Percentiles rank a stretch among this genome's conserved stretches.
Evolutionary conservation across 2,113 vertebrate species (phyloP).

Genomic region (Mesoclemmys tuberculata): DNA sequence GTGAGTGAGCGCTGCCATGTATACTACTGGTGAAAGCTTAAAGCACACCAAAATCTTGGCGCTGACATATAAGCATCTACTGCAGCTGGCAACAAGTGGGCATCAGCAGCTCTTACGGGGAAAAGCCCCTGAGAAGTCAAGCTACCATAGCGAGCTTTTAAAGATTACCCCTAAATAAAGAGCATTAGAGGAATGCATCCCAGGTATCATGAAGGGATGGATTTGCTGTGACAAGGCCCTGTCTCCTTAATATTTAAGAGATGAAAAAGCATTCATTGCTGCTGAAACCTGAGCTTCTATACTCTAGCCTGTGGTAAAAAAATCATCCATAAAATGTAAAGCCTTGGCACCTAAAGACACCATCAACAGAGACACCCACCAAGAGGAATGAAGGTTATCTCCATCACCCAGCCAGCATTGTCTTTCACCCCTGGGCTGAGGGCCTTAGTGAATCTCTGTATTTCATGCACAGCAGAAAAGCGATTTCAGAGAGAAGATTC

Average conservation of each 20-base stretch:
- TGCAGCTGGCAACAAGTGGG: too few relatives aligned
- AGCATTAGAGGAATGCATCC: too few relatives aligned
- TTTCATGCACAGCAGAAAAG: conserved; percentile 50
- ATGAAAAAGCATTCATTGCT: not conserved
- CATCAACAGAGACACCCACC: not conserved
- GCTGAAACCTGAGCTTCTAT: not conserved
- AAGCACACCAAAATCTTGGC: too few relatives aligned
- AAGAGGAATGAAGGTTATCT: not conserved
- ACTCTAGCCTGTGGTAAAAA: not conserved
- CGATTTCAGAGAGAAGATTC: conserved; percentile 51
- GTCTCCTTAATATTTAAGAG: not conserved
- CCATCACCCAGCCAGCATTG: not conserved
- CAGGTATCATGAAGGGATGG: not conserved
- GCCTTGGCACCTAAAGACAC: not conserved
- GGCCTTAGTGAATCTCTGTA: conserved; percentile 37
- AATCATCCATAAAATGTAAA: not conserved
- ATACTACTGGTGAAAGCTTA: too few relatives aligned
- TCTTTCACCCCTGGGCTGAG: not conserved
- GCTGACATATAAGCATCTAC: too few relatives aligned
- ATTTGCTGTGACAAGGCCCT: not conserved
- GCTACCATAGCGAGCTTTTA: too few relatives aligned
- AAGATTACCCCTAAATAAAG: too few relatives aligned
- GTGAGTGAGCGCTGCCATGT: too few relatives aligned
- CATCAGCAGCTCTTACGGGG: too few relatives aligned
- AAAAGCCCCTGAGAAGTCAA: too few relatives aligned